Evolutionary conservation across 1,140 invertebrate species (phyloP), one percentile per base, ranked within the genome.

Genomic region (Leptonema lineaticorne): DNA sequence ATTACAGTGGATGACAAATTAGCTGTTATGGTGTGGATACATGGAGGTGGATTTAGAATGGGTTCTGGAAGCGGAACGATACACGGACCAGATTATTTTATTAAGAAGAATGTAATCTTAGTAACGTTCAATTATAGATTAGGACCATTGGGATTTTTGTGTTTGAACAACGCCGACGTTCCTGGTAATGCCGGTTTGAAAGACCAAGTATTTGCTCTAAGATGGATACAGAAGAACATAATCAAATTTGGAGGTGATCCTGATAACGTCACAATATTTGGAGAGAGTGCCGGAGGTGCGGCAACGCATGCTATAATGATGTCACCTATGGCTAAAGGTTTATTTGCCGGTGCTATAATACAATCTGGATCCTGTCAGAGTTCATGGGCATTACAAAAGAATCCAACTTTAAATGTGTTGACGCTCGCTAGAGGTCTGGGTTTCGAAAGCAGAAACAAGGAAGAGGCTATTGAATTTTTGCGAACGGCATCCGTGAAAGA

Each of bases 121-220:
- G 89, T 90, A 6, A 88, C 86, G 0, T 78, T 89, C 1, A 90
- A 90, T 75, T 91, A 91, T 74, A 78, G 90, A 63, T 77, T 90
- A 1, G 89, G 88, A 1, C 82, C 85, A 0, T 78, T 90, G 24
- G 88, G 89, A 1, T 88, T 88, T 70, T 73, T 89, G 2, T 84
- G 83, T 4, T 75, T 85, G 1, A 81, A 86, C 41, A 82, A 80
- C 68, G 77, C 81, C 0, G 83, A 86, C 63, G 84, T 84, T 57
- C 79, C 90, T 0, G 85, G 89, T 37, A 86, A 91, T 79, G 87
- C 84, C 74, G 89, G 86, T 0, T 74, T 90, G 1, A 85, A 89
- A 74, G 82, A 63, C 46, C 59, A 63, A 46, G 41, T 63, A 1
- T 45, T 41, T 6, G 59, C 59, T n/a, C 24, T 63, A 24, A 46